Evolutionary conservation across 2,113 vertebrate species (phyloP), one percentile per base, ranked within the genome.

Genomic region (Anthoscopus minutus): DNA sequence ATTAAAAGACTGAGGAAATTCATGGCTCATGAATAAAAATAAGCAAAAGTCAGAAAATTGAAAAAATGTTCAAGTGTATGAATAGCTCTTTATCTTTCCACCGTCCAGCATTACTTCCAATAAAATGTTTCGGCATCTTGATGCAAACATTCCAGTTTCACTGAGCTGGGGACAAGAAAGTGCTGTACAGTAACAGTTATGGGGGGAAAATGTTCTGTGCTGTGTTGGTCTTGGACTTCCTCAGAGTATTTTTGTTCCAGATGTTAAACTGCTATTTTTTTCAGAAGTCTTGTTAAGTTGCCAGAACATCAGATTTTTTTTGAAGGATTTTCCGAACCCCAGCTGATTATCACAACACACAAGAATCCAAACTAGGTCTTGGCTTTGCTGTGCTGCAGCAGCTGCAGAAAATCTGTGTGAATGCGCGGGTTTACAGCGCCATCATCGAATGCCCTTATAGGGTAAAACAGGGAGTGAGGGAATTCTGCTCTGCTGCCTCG

Each of bases 251-350:
- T 96, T 95, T 92, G 91, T 97, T 98, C 97, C 97, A 98, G 97
- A 98, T 98, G 97, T 98, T 97, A 93, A 97, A 98, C 89, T 97
- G 93, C 91, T 88, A 31, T 86, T 98, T 98, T 98, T 98, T 98
- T 97, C 97, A 98, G 97, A 97, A 98, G 96, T 93, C 95, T 98
- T 95, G 92, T 96, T 96, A 92, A 94, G 81, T 89, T 97, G 97
- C 97, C 98, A 98, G 93, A 95, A 86, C 79, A 76, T 92, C 93
- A 69, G 90, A 95, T 93, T 97, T 95, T 92, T 93, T 91, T 96
- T 89, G 15, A 97, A 97, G 96, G 96, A 95, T 97, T 98, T 98
- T 98, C 96, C 38, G 90, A 97, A 96, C 95, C 93, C 96, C 96
- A 98, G 96, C 97, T 97, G 98, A 97, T 98, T 98, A 98, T 98